Percentiles rank a stretch among this genome's conserved stretches.
Conservation (phyloP, 2,888 invertebrate genomes). For the Eupithecia insigniata region DNA sequence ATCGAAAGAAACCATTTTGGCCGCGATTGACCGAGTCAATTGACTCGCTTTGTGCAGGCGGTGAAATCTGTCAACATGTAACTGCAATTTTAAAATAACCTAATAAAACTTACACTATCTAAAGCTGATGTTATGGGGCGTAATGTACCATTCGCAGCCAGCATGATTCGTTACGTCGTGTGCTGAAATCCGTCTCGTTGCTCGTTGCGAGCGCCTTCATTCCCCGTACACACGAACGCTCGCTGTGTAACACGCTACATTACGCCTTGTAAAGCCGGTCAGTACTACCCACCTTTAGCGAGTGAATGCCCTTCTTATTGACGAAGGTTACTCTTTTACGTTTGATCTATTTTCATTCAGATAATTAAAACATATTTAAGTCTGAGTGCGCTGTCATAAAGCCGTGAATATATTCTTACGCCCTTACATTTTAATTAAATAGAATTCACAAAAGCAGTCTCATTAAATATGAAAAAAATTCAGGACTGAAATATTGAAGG, state of each 20-base stretch:
- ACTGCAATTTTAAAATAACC: neutral
- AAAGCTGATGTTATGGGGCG: too few relatives aligned
- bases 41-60: neutral
- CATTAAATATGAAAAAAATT: constrained; percentile 60
- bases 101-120: neutral
- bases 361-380: constrained; percentile 2
- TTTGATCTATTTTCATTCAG: constrained; percentile 6
- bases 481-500: constrained; percentile 55
- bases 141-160: too few relatives aligned
- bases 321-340: neutral
- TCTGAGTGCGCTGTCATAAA: constrained; percentile 15
- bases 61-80: neutral
- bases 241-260: too few relatives aligned
- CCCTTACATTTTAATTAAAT: constrained; percentile 45
- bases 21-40: neutral
- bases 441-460: constrained; percentile 51
- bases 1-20: neutral
- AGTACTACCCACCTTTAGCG: too few relatives aligned
- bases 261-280: too few relatives aligned
- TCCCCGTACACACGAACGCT: too few relatives aligned
- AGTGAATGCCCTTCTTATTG: neutral
- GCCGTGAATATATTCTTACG: constrained; percentile 14
- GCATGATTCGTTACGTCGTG: too few relatives aligned
- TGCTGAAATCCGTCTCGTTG: too few relatives aligned
- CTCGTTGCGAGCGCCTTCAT: too few relatives aligned